Base-by-base conservation (phyloP, 2,113 vertebrate genomes). In the Callocephalon fimbriatum region DNA sequence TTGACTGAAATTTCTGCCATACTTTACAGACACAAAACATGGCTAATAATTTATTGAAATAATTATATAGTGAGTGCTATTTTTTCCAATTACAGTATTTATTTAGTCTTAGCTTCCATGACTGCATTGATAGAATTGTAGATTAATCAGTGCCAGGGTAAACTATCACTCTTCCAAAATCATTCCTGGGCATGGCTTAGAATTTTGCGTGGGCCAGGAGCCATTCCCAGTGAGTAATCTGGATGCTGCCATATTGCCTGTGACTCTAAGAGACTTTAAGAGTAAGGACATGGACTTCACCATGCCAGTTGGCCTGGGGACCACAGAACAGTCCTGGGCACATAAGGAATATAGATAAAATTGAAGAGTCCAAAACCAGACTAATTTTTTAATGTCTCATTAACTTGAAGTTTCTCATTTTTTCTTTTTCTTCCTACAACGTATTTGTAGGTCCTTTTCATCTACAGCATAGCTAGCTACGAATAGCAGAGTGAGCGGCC, bases 151-250 rank as follows among this genome's bases (percentile, higher is more conserved):
- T 90, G 90, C 95, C 95, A 61, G 26, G 66, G 48, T n/a, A 66
- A 95, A 78, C 74, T 68, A 40, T 78, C 32, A n/a, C 56, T 85
- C 70, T 54, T 96, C 84, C 95, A 96, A 90, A 96, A 90, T 32
- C 6, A 82, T 91, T 91, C 93, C 81, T 94, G 92, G 70, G 74
- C 79, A 93, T 42, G 51, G 50, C 53, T 82, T 90, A 90, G 66
- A 93, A 93, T 91, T 89, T 26, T 76, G 21, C 11, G 29, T 50
- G 31, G 53, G 40, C 93, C 89, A 93, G 91, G 70, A 91, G 87
- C 31, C 51, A 63, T 93, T 89, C 91, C 68, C 84, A 78, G 53
- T 56, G 48, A 70, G 58, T 70, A 87, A 87, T 77, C 9, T 93
- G 86, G 65, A 84, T 21, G 59, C 26, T 89, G 70, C 47, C 86